These are phyloP conservation scores for Myripristis jacobus DNA, from an alignment of 2,797 vertebrate species.

Conservation along the genomic window DNA sequence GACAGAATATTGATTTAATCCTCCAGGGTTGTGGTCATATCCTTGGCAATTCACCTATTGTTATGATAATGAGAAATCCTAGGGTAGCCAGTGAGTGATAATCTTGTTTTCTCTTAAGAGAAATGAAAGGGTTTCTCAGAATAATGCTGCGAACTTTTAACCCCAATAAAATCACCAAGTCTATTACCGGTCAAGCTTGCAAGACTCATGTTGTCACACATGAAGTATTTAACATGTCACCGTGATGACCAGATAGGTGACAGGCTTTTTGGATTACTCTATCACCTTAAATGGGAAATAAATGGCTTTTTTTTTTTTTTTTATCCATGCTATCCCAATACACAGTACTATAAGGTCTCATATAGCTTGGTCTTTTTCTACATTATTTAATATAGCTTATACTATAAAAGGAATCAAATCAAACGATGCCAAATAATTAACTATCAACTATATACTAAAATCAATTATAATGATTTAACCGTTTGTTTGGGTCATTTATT, in stretches of 20 bases:
- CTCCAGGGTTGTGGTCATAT: constrained; percentile 68
- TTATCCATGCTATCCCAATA: constrained; percentile 2
- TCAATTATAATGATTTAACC: not conserved
- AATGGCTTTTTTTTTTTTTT: not conserved
- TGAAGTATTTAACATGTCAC: not conserved
- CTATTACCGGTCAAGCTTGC: constrained; percentile 48
- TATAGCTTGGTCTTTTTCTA: not conserved
- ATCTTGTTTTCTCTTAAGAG: constrained; percentile 62
- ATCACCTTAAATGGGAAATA: not conserved
- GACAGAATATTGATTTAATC: constrained; percentile 76
- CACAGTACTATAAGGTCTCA: not conserved
- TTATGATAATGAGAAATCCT: constrained; percentile 76
- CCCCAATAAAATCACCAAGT: constrained; percentile 56
- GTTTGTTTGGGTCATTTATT: not conserved
- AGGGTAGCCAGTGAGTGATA: constrained; percentile 66
- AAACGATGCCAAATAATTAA: not conserved
- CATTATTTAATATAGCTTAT: not conserved
- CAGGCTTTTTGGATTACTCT: constrained; percentile 16
- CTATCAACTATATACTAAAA: not conserved
- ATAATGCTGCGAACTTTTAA: constrained; percentile 73
- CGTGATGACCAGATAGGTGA: constrained; percentile 14
- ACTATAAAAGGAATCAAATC: not conserved
- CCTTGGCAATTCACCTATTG: constrained; percentile 70
- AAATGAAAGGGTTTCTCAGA: constrained; percentile 67
- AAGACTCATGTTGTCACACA: constrained; percentile 32